Base-by-base conservation (phyloP, 2,888 invertebrate genomes). In the Himalopsyche japonica region DNA sequence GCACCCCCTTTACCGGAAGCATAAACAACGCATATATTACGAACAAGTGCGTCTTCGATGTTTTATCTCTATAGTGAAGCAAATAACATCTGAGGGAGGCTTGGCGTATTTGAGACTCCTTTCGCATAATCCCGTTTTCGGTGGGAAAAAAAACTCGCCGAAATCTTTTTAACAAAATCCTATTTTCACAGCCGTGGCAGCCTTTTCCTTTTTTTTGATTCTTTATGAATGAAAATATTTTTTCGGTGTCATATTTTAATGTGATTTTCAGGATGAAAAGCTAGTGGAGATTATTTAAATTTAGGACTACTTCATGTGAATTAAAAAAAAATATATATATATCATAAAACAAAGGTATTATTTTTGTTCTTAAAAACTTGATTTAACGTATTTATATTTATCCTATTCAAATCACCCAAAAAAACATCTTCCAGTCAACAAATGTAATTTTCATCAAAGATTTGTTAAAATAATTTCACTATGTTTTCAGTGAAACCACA, bases 21-120 rank as follows among this genome's bases (percentile, higher is more conserved):
- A 79, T 79, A 79, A 79, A 79, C 79, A 79, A 43, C 79, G 79
- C 79, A 79, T 79, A 79, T 79, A 79, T 79, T 79, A 79, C 79
- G 43, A 37, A 37, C 34, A 76, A 76, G 79, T 79, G 32, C 43
- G 43, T 79, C 79, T 79, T 37, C 24, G 34, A 57, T 57, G 57
- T 57, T 57, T 57, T 57, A 20, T 57, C 57, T 43, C 79, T 20
- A 37, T 12, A 27, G 76, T 43, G n/a, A 37, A 37, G 79, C 79
- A 79, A 79, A 79, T 79, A 79, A 79, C 43, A 79, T 57, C 57
- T 57, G 57, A 18, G 47, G 79, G 43, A 43, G 43, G 43, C 47
- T 79, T 1, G 37, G 79, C 8, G 1, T 43, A 79, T 12, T 79
- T 20, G 24, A 79, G 79, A 43, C 79, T 43, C 20, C 24, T 79